Percentiles rank a stretch among this genome's conserved stretches.
Evolutionary conservation across 2,888 invertebrate genomes (phyloP).

Genomic region (Lamellibrachia columna): DNA sequence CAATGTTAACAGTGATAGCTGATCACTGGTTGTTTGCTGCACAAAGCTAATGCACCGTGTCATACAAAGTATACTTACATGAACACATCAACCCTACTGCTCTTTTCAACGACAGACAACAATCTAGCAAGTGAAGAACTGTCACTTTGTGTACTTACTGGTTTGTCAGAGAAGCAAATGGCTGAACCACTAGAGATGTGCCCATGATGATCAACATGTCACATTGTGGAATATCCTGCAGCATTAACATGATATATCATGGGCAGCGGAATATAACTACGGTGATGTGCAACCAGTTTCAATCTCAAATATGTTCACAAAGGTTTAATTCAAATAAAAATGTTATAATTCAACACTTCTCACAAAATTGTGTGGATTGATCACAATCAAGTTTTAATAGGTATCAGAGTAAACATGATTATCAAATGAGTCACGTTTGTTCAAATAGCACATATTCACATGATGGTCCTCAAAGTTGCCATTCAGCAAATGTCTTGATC

Average conservation of each 20-base stretch:
- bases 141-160: slow-evolving; percentile 69
- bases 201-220: slow-evolving; percentile 95
- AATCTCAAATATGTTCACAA: slow-evolving; percentile 21
- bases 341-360: slow-evolving; percentile 23
- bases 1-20: too few species aligned
- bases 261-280: too few species aligned
- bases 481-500: too few species aligned
- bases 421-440: too few species aligned
- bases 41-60: too few species aligned
- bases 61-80: too few species aligned
- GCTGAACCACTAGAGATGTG: slow-evolving; percentile 92
- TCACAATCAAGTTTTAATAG: too few species aligned
- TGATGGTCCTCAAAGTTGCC: too few species aligned
- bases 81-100: not conserved
- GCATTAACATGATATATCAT: slow-evolving; percentile 8
- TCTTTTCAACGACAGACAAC: not conserved
- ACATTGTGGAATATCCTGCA: slow-evolving; percentile 81
- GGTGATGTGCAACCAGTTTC: slow-evolving; percentile 19
- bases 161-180: slow-evolving; percentile 83
- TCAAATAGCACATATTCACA: too few species aligned
- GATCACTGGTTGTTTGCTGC: too few species aligned
- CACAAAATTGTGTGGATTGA: not conserved
- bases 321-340: not conserved
- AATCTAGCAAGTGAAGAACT: not conserved
- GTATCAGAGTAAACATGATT: too few species aligned